A percentile compares a stretch with the other conserved stretches of the same genome.
Evolutionary conservation across 1,140 invertebrate genomes (phyloP).

Genomic region (Notospermus geniculatus): DNA sequence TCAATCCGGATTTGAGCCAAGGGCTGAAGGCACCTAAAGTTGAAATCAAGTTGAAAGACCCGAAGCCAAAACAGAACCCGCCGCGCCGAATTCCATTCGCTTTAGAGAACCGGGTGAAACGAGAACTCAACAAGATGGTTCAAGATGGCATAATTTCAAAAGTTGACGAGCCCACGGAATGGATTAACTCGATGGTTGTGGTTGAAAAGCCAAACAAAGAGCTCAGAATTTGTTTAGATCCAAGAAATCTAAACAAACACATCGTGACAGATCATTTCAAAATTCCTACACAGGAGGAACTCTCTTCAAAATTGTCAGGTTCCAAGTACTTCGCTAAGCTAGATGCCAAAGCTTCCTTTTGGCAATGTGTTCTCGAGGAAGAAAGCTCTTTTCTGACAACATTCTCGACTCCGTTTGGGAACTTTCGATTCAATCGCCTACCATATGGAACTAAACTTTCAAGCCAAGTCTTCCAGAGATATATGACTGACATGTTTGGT

Average conservation of each 20-base stretch:
- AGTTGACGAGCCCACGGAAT: too few species aligned
- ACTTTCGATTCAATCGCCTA: conserved; percentile 15
- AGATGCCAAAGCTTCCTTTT: conserved; percentile 37
- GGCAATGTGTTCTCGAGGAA: conserved; percentile 33
- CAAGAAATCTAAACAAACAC: conserved; percentile 35
- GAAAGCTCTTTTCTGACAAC: conserved; percentile 23
- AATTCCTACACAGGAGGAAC: conserved; percentile 22
- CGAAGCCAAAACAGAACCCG: conserved; percentile 7
- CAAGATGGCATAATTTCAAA: conserved; percentile 30
- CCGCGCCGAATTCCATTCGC: conserved; percentile 16
- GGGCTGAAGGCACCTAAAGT: too few species aligned
- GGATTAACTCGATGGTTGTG: conserved; percentile 26
- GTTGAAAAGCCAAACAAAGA: conserved; percentile 23
- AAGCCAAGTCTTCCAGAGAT: conserved; percentile 40
- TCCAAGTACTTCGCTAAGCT: conserved; percentile 19
- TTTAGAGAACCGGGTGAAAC: conserved; percentile 15
- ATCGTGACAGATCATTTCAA: conserved; percentile 27
- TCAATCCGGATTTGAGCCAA: too few species aligned
- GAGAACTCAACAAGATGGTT: conserved; percentile 18
- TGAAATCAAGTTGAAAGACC: too few species aligned
- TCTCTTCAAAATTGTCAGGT: conserved; percentile 28
- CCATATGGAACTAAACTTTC: conserved; percentile 15
- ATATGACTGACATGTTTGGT: conserved; percentile 34
- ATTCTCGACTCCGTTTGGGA: conserved; percentile 33
- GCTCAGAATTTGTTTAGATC: conserved; percentile 27